Percentiles rank a stretch among this genome's conserved stretches.
phyloP scores from a whole-genome alignment of 2,113 vertebrate genomes.

The Vimba vimba region DNA sequence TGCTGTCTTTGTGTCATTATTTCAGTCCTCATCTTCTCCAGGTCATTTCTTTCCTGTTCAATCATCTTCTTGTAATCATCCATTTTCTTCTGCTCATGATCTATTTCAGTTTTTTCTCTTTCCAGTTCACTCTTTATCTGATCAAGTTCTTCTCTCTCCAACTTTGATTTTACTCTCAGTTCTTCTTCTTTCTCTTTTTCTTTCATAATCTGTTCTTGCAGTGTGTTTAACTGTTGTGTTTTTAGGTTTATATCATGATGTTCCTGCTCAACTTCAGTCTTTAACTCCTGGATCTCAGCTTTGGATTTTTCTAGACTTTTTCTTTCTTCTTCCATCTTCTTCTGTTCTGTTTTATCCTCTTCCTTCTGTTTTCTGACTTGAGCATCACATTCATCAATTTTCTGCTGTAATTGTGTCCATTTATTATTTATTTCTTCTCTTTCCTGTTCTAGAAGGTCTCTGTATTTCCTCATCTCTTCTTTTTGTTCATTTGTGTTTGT shows the following conservation, averaged over 20 bases:
- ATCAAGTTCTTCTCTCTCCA: conserved; percentile 38
- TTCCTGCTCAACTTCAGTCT: neutral
- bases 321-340: neutral
- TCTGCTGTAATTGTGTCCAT: conserved; percentile 8
- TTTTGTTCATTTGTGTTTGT: neutral
- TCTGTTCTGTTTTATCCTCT: neutral
- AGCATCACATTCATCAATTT: conserved; percentile 11
- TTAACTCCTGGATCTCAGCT: neutral
- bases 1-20: neutral
- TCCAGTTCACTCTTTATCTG: neutral
- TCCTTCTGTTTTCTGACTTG: neutral
- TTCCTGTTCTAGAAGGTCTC: neutral
- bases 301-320: neutral
- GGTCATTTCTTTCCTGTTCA: neutral
- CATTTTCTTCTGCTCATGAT: neutral
- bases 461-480: neutral
- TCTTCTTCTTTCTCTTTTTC: neutral
- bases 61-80: neutral
- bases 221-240: neutral
- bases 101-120: neutral
- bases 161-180: conserved; percentile 1
- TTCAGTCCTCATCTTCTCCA: neutral
- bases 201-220: neutral
- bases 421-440: neutral
- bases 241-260: neutral